Evolutionary conservation across 2,113 vertebrate genomes (phyloP).

Genomic region (Dicaeum eximium): DNA sequence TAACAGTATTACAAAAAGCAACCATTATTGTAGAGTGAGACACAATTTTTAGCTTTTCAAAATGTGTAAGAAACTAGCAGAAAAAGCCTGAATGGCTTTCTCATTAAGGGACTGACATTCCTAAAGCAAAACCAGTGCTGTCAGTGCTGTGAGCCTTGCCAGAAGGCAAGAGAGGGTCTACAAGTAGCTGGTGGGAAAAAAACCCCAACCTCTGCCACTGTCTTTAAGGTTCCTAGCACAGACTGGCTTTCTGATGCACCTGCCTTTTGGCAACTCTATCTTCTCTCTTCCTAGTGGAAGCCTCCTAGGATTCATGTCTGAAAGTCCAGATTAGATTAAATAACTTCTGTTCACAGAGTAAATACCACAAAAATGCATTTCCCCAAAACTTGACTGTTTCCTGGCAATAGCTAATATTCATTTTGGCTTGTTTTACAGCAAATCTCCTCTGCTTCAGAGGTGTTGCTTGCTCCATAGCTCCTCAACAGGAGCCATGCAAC

Average conservation of each 20-base stretch:
- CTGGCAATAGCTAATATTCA: neutral
- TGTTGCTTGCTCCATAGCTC: neutral
- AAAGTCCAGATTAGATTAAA: neutral
- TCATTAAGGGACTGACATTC: neutral
- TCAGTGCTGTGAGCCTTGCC: neutral
- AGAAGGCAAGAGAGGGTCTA: neutral
- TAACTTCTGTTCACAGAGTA: neutral
- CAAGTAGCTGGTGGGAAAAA: neutral
- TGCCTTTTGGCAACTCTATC: neutral
- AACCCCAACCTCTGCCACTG: neutral
- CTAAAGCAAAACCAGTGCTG: neutral
- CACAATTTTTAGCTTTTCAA: neutral
- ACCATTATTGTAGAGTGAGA: neutral
- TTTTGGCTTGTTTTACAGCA: neutral
- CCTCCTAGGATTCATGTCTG: neutral
- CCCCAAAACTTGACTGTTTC: neutral
- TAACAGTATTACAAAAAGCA: neutral
- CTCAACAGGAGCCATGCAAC: neutral
- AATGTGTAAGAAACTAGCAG: neutral
- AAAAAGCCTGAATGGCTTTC: neutral
- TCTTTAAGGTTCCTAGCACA: neutral
- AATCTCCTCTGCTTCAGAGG: neutral
- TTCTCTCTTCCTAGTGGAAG: neutral
- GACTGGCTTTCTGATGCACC: neutral
- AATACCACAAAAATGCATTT: neutral